Conservation (phyloP, 2,888 invertebrate genomes). For the Eupithecia centaureata region DNA sequence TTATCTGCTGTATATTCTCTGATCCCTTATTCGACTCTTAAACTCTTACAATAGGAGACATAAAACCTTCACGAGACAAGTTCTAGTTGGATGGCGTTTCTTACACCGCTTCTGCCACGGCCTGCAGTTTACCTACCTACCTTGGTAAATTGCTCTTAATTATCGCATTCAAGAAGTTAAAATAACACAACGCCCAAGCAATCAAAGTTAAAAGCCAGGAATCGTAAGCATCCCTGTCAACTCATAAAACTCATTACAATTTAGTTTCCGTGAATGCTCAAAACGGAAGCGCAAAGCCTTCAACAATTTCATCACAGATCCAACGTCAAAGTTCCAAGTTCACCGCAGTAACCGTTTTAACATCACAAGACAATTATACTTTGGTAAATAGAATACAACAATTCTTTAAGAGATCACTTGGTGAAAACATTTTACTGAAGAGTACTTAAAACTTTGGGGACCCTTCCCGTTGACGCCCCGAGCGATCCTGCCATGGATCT, state of each 20-base stretch:
- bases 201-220: not conserved
- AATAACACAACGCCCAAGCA: not conserved
- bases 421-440: slow-evolving; percentile 68
- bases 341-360: slow-evolving; percentile 35
- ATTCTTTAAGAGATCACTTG: slow-evolving; percentile 67
- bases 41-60: no score
- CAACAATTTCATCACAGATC: slow-evolving; percentile 24
- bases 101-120: no score
- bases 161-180: not conserved
- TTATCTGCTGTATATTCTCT: no score
- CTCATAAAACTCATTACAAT: slow-evolving; percentile 18
- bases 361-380: slow-evolving; percentile 58
- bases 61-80: no score
- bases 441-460: slow-evolving; percentile 71
- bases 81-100: no score
- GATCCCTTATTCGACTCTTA: no score
- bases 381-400: slow-evolving; percentile 61
- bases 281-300: slow-evolving; percentile 34
- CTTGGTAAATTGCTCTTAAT: no score
- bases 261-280: slow-evolving; percentile 27
- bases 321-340: slow-evolving; percentile 37
- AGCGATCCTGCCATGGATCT: slow-evolving; percentile 54
- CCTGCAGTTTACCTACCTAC: no score
- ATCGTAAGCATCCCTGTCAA: not conserved
- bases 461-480: slow-evolving; percentile 63